phyloP scores from a whole-genome alignment of 2,113 vertebrate species.

The Leptobrachium leishanense region DNA sequence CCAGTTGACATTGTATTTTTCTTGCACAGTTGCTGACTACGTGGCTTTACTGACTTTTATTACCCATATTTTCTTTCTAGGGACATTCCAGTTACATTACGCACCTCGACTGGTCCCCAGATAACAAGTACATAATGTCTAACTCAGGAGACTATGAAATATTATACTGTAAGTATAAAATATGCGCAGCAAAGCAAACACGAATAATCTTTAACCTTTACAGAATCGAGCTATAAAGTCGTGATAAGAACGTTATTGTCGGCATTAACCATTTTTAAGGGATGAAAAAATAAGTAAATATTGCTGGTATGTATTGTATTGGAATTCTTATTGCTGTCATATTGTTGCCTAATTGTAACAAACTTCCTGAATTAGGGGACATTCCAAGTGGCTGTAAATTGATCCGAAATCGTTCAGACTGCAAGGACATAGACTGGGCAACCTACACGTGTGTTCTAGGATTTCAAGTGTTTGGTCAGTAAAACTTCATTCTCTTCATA shows the following conservation, averaged over 20 bases:
- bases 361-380: constrained; percentile 74
- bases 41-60: neutral
- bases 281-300: no score
- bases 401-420: constrained; percentile 93
- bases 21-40: neutral
- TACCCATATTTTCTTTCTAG: constrained; percentile 62
- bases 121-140: constrained; percentile 98
- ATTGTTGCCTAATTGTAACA: no score
- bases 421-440: constrained; percentile 95
- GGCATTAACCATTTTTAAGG: no score
- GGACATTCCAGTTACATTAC: constrained; percentile 99
- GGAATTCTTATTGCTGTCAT: no score
- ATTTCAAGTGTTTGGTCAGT: constrained; percentile 95
- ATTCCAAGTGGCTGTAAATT: constrained; percentile 90
- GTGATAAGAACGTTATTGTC: no score
- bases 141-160: constrained; percentile 99
- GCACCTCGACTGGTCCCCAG: constrained; percentile 97
- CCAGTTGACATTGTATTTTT: neutral
- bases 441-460: constrained; percentile 96
- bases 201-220: neutral
- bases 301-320: no score
- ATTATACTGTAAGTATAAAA: constrained; percentile 90
- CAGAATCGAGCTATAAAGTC: no score
- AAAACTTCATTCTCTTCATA: constrained; percentile 12
- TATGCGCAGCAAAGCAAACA: neutral